Percentiles rank a stretch among this genome's conserved stretches.
These are phyloP conservation scores for Chymomyza fuscimana DNA, from an alignment of 2,888 invertebrate species.

Conservation along the genomic window DNA sequence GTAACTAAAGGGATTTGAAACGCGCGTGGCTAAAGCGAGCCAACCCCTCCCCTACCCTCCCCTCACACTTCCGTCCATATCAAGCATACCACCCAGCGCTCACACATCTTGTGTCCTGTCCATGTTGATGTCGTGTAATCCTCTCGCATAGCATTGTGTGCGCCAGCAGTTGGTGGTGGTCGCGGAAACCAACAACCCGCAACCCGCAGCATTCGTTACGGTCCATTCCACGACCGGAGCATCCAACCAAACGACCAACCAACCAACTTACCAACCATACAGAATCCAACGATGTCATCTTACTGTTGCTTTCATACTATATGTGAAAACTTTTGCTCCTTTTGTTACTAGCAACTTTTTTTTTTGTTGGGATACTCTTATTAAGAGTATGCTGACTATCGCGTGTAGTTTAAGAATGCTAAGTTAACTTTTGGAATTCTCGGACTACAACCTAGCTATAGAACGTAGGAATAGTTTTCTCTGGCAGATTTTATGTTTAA, in stretches of 20 bases:
- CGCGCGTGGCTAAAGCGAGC: conserved; percentile 58
- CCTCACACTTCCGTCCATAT: neutral
- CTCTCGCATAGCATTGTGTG: neutral
- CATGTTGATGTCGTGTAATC: conserved; percentile 12
- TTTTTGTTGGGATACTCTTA: neutral
- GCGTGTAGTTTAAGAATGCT: no score
- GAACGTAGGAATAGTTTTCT: no score
- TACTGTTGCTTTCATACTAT: conserved; percentile 31
- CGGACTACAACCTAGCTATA: no score
- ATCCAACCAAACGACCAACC: conserved; percentile 1
- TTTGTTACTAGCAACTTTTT: conserved; percentile 12
- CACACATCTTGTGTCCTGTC: neutral
- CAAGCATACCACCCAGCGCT: neutral
- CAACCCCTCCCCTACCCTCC: neutral
- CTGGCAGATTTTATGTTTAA: no score
- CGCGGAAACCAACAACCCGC: conserved; percentile 61
- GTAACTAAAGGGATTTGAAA: conserved; percentile 76
- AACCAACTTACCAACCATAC: neutral
- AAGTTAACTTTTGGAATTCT: no score
- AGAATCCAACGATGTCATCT: neutral
- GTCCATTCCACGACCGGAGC: conserved; percentile 44
- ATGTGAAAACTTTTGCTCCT: conserved; percentile 63
- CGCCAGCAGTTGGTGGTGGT: neutral
- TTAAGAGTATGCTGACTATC: neutral
- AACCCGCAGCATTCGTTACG: conserved; percentile 76